Evolutionary conservation across 2,797 vertebrate genomes (phyloP).

Genomic region (Scolopax bukidnonensis): DNA sequence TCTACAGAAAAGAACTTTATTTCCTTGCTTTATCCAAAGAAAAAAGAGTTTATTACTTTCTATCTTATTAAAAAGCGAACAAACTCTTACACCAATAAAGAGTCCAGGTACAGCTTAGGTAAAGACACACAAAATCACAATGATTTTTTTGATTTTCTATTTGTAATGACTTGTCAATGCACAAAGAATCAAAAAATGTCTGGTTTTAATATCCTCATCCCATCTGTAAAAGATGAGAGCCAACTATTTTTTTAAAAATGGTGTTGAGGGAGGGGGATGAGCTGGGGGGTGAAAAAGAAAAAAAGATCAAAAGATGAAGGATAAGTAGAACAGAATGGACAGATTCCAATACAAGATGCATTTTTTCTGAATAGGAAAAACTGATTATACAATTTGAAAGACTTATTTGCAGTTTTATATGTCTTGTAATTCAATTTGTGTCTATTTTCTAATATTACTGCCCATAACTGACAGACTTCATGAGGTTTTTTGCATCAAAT

Average conservation of each 20-base stretch:
- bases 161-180: neutral
- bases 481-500: neutral
- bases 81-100: neutral
- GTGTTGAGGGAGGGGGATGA: rapidly evolving
- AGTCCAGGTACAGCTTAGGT: neutral
- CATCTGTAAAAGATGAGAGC: neutral
- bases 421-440: neutral
- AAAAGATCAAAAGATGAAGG: neutral
- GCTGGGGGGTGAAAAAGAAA: neutral
- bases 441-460: neutral
- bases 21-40: neutral
- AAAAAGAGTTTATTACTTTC: neutral
- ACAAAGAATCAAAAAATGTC: neutral
- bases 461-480: neutral
- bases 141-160: neutral
- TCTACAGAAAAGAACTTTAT: neutral
- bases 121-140: neutral
- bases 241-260: neutral
- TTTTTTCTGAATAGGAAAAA: neutral
- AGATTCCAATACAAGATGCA: neutral
- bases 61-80: neutral
- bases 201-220: neutral
- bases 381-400: neutral
- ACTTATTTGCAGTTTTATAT: neutral
- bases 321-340: neutral